Conservation (phyloP, 1,140 invertebrate genomes). For the Microplitis mediator region DNA sequence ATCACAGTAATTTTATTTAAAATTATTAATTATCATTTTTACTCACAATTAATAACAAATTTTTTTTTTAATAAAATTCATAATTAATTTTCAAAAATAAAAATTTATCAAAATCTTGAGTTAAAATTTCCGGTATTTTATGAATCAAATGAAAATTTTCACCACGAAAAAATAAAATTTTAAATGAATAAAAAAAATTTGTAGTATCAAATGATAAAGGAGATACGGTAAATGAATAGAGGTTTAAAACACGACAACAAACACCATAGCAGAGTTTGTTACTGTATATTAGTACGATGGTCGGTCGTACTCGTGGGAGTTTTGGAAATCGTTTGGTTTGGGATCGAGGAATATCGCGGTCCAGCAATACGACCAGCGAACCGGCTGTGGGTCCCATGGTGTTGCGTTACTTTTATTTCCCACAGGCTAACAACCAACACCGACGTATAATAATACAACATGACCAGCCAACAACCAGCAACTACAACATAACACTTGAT, state of each 20-base stretch:
- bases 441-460: background rate
- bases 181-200: background rate
- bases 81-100: too few relatives aligned
- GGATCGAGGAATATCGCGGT: slow-evolving; percentile 46
- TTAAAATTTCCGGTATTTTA: too few relatives aligned
- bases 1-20: too few relatives aligned
- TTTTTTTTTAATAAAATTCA: too few relatives aligned
- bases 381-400: slow-evolving; percentile 52
- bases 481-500: too few relatives aligned
- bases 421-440: slow-evolving; percentile 40
- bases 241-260: slow-evolving; percentile 4
- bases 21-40: too few relatives aligned
- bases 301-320: slow-evolving; percentile 43
- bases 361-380: slow-evolving; percentile 36
- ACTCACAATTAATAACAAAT: too few relatives aligned
- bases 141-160: too few relatives aligned
- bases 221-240: slow-evolving; percentile 12
- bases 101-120: too few relatives aligned
- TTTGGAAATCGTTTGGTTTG: slow-evolving; percentile 25
- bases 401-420: slow-evolving; percentile 56
- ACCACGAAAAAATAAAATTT: too few relatives aligned
- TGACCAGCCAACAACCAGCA: too few relatives aligned
- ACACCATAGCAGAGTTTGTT: background rate
- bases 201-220: background rate
- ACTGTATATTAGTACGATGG: background rate